Base-by-base conservation (phyloP, 2,113 vertebrate species). In the Dissostichus mawsoni region DNA sequence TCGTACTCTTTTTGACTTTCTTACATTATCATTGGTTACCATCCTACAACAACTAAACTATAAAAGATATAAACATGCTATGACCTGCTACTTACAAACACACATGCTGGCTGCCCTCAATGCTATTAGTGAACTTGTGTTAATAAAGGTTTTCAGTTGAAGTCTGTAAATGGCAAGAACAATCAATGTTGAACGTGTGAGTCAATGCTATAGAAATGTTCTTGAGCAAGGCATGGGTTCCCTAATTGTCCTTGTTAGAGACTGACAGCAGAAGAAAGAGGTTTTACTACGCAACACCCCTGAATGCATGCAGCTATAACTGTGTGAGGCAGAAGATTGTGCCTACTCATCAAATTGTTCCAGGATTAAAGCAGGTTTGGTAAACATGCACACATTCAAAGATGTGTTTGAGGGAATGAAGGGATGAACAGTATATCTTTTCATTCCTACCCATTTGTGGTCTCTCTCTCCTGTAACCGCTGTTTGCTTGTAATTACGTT, bases 331-430 rank as follows among this genome's bases (percentile, higher is more conserved):
- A 47, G 25, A 80, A 36, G 45, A 36, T 36, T 69, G 59, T 72
- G 70, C 81, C 77, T 81, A 68, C 62, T 82, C 76, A 64, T 80
- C 72, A 81, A 58, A 80, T 76, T 64, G 66, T 73, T 75, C 52
- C 12, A 50, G 62, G 55, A 81, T 74, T 81, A 57, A 45, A 33
- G 69, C 74, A 88, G 25, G 71, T 77, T 65, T 70, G 59, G 44
- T 33, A 77, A 75, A 75, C 68, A 45, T 36, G n/a, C 33, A 74
- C 13, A 11, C 36, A 55, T 14, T 48, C 3, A n/a, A 58, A 58
- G 20, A 63, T 45, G 52, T 72, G 67, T 84, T 29, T 23, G 13
- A 58, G 64, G 55, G 52, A 57, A 13, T 5, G 44, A 71, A 62
- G 9, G n/a, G 29, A 52, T 4, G 11, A 78, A 61, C 25, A n/a